Conservation (phyloP, 1,140 invertebrate genomes). For the Ostrea edulis region DNA sequence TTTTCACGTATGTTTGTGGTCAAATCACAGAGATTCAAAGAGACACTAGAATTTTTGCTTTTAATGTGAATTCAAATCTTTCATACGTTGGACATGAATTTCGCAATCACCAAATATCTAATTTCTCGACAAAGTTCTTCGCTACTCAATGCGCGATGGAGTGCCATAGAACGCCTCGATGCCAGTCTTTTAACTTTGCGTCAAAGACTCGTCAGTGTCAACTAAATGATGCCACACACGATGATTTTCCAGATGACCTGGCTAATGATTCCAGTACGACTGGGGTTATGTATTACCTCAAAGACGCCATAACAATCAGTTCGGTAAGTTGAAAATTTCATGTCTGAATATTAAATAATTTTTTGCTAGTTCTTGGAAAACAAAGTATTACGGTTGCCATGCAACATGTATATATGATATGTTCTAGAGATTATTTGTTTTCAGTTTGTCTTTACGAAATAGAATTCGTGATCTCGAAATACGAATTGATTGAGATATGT, state of each 20-base stretch:
- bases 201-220: constrained; percentile 54
- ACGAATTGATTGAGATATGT: too few species aligned
- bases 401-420: too few species aligned
- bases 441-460: too few species aligned
- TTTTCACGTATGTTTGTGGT: not conserved
- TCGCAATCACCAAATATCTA: constrained; percentile 53
- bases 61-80: constrained; percentile 52
- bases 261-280: constrained; percentile 20
- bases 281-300: constrained; percentile 56
- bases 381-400: too few species aligned
- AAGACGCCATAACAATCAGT: constrained; percentile 62
- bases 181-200: constrained; percentile 65
- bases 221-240: constrained; percentile 60
- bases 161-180: constrained; percentile 56
- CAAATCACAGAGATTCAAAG: constrained; percentile 17
- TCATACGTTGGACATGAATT: constrained; percentile 53
- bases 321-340: constrained; percentile 47
- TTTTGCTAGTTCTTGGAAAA: too few species aligned
- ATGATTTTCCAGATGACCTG: constrained; percentile 52
- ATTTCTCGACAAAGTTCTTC: constrained; percentile 54
- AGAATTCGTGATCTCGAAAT: too few species aligned
- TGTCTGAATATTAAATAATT: too few species aligned
- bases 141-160: constrained; percentile 65
- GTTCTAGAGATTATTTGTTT: too few species aligned
- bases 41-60: constrained; percentile 53